A percentile compares a stretch with the other conserved stretches of the same genome.
Evolutionary conservation across 2,888 invertebrate genomes (phyloP).

Genomic region (Lissonota sp.): DNA sequence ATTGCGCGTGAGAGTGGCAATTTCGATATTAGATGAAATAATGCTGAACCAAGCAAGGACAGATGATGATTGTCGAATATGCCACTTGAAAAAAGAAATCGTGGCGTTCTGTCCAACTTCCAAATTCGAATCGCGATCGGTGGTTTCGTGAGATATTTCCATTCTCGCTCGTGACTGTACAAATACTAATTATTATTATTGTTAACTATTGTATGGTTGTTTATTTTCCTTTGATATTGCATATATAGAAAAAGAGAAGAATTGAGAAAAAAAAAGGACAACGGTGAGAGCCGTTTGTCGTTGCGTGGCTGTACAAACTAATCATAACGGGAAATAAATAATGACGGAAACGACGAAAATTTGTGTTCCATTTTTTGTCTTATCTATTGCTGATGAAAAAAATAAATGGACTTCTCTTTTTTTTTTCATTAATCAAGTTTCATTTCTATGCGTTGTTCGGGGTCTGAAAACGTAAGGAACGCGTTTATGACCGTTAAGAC

Average conservation of each 20-base stretch:
- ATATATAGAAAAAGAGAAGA: conserved; percentile 36
- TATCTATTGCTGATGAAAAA: not conserved
- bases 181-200: conserved; percentile 56
- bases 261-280: conserved; percentile 21
- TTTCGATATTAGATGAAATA: no score
- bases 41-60: no score
- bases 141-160: conserved; percentile 24
- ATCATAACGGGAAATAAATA: conserved; percentile 62
- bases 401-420: conserved; percentile 1
- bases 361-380: not conserved
- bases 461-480: no score
- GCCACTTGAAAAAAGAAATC: no score
- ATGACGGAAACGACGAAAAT: conserved; percentile 32
- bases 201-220: conserved; percentile 59
- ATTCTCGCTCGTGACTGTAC: conserved; percentile 59
- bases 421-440: conserved; percentile 1
- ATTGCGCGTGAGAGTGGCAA: not conserved
- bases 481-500: no score
- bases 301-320: conserved; percentile 65
- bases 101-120: conserved; percentile 14
- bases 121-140: conserved; percentile 39
- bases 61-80: no score
- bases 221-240: conserved; percentile 53
- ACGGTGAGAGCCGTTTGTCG: conserved; percentile 51
- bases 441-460: conserved; percentile 11